A percentile compares a stretch with the other conserved stretches of the same genome.
phyloP scores from a whole-genome alignment of 2,888 invertebrate species.

The Rhogogaster chlorosoma region DNA sequence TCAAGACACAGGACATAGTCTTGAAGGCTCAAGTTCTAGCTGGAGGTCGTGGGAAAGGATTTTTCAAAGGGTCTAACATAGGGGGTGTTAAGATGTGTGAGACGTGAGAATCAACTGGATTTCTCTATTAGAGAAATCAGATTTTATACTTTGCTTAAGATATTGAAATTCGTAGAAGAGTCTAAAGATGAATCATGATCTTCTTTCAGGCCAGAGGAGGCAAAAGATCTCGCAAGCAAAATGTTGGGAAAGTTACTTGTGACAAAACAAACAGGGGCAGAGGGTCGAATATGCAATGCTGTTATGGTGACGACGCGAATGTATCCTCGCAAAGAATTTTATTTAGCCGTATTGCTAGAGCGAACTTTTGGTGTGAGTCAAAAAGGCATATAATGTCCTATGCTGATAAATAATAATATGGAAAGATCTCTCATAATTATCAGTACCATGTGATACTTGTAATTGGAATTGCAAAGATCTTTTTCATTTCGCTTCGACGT shows the following conservation, averaged over 20 bases:
- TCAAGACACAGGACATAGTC: constrained; percentile 88
- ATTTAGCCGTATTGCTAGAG: constrained; percentile 98
- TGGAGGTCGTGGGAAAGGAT: constrained; percentile 94
- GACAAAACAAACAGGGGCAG: constrained; percentile 96
- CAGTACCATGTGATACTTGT: not conserved
- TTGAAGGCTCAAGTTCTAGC: constrained; percentile 94
- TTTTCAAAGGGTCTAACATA: constrained; percentile 94
- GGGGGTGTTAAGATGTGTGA: constrained; percentile 95
- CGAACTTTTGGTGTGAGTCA: constrained; percentile 88
- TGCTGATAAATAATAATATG: not conserved
- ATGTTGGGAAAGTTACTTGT: constrained; percentile 95
- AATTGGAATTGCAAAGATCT: not conserved
- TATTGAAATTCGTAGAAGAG: not conserved
- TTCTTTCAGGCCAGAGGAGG: constrained; percentile 86
- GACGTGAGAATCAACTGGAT: constrained; percentile 80
- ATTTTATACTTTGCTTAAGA: not conserved
- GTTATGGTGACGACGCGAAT: constrained; percentile 98
- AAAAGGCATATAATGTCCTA: not conserved
- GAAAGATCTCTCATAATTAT: not conserved
- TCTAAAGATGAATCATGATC: not conserved
- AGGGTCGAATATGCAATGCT: constrained; percentile 92
- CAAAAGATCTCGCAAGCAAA: constrained; percentile 86
- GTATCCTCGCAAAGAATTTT: constrained; percentile 96
- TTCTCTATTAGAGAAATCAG: not conserved
- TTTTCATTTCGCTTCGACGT: not conserved